Conservation (phyloP, 2,888 invertebrate genomes). For the Lycia hirtaria region DNA sequence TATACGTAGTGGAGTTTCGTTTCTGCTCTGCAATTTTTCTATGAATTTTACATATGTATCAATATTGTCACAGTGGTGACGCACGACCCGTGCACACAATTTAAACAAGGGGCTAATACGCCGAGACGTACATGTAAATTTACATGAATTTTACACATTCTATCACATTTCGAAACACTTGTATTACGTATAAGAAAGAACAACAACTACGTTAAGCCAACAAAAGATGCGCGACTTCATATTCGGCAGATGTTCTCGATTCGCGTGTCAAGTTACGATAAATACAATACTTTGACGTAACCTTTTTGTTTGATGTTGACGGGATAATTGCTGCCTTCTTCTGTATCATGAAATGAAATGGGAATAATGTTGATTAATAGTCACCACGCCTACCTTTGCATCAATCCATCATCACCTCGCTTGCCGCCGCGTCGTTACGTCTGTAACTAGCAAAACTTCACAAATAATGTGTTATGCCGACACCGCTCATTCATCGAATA, state of each 20-base stretch:
- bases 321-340: slow-evolving; percentile 64
- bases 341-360: slow-evolving; percentile 52
- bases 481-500: slow-evolving; percentile 54
- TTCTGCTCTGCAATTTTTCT: slow-evolving; percentile 44
- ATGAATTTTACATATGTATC: slow-evolving; percentile 46
- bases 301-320: slow-evolving; percentile 54
- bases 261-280: slow-evolving; percentile 50
- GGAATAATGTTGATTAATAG: slow-evolving; percentile 59
- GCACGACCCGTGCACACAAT: slow-evolving; percentile 39
- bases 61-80: slow-evolving; percentile 46
- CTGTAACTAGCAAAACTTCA: slow-evolving; percentile 45
- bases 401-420: slow-evolving; percentile 55
- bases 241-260: slow-evolving; percentile 61
- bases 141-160: slow-evolving; percentile 25
- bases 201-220: slow-evolving; percentile 56
- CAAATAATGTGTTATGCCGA: slow-evolving; percentile 54
- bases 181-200: slow-evolving; percentile 34
- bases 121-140: slow-evolving; percentile 13
- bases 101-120: slow-evolving; percentile 23
- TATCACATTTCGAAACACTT: slow-evolving; percentile 20
- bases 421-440: slow-evolving; percentile 43
- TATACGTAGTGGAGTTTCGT: slow-evolving; percentile 22
- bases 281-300: slow-evolving; percentile 24
- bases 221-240: slow-evolving; percentile 71
- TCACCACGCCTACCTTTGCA: slow-evolving; percentile 52